Conservation (phyloP, 2,113 vertebrate species). For the Bos indicus region DNA sequence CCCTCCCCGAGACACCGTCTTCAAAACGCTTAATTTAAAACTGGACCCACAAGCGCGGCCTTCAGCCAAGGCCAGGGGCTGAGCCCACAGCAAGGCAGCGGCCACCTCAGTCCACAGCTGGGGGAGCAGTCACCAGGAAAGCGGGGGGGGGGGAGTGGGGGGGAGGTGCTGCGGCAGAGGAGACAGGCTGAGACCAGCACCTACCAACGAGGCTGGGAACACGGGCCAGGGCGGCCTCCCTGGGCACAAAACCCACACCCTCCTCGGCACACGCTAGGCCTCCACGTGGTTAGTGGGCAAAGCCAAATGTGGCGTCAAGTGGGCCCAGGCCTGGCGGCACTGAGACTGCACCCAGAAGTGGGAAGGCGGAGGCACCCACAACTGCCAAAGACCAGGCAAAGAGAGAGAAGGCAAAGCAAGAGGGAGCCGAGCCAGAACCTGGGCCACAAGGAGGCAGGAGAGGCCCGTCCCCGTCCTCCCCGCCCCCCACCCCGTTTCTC, state of each 20-base stretch:
- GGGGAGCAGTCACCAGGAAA: conserved; percentile 37
- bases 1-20: background rate
- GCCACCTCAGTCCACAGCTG: background rate
- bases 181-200: background rate
- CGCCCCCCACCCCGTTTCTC: no score
- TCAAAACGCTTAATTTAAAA: background rate
- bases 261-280: background rate
- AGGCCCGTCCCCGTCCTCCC: background rate
- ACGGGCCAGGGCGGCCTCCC: background rate
- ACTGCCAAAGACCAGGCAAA: background rate
- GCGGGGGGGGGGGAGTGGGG: background rate
- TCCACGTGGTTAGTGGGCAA: background rate
- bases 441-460: background rate
- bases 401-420: background rate
- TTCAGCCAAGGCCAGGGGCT: background rate
- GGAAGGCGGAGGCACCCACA: fast-evolving
- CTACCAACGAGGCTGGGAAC: background rate
- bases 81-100: background rate
- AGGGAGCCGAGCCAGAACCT: fast-evolving
- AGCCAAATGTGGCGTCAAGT: background rate
- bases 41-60: background rate
- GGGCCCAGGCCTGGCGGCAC: background rate
- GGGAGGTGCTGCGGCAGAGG: fast-evolving
- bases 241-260: background rate
- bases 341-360: fast-evolving